Evolutionary conservation across 2,113 vertebrate species (phyloP), one percentile per base, ranked within the genome.

Genomic region (Pitta sordida): DNA sequence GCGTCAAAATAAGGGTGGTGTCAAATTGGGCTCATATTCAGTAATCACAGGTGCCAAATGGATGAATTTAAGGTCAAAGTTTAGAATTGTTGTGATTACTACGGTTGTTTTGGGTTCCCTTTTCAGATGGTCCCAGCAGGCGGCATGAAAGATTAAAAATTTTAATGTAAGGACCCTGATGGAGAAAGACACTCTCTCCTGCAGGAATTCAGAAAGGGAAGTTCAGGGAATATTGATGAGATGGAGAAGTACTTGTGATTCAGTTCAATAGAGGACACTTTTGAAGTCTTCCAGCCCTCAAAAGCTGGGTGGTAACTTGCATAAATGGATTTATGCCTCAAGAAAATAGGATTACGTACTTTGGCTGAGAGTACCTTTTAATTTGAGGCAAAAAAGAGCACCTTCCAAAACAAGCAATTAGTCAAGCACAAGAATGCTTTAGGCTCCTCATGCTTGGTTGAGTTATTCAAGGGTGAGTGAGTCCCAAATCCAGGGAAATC

Each of bases 21-120:
- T 91, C 76, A 85, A 91, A 83, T 7, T 86, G 44, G 76, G 73
- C 75, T 92, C 62, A 11, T 48, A 46, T 91, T 79, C 91, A 74
- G 52, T 46, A 79, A 76, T 96, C 83, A 56, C 55, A 59, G 83
- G 88, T 82, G 78, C 86, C 85, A 96, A 90, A 39, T 22, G 59
- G 79, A 78, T 85, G 73, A 64, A 82, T 92, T 95, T 63, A 69
- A 73, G 69, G 74, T 91, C 70, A n/a, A 39, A 88, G 44, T 91
- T 91, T 62, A 82, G 74, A 87, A 55, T 59, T 88, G 46, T 62
- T 91, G 67, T 68, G 78, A 87, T 90, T 64, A 13, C 82, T 88
- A 32, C 43, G 67, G 78, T 70, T 94, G 78, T 85, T 94, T 52
- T 76, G 62, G 44, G 70, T 19, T 91, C 60, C 22, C 81, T 83